Conservation (phyloP, 2,797 vertebrate species). For the Sebastes itinus region DNA sequence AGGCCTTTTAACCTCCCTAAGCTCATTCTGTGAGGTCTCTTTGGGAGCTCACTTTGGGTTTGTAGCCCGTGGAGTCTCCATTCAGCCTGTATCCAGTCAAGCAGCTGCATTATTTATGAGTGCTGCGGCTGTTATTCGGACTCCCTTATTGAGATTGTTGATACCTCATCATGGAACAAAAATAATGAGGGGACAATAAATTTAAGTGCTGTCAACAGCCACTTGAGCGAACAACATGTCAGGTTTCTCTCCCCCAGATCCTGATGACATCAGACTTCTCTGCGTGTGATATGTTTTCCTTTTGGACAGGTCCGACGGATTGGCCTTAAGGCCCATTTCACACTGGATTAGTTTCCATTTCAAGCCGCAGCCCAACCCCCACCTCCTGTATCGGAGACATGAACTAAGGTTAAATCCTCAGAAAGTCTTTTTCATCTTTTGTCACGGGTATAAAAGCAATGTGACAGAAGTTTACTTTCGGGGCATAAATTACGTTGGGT, state of each 20-base stretch:
- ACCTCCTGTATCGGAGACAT: constrained; percentile 40
- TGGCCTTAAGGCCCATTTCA: constrained; percentile 76
- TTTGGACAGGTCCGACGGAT: constrained; percentile 61
- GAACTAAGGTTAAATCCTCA: constrained; percentile 64
- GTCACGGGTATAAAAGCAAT: constrained; percentile 52
- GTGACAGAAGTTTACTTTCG: constrained; percentile 48
- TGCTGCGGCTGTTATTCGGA: constrained; percentile 62
- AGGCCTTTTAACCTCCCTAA: constrained; percentile 79
- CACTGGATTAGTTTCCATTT: constrained; percentile 79
- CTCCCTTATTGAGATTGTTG: constrained; percentile 73
- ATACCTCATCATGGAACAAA: constrained; percentile 77
- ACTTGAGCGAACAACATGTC: constrained; percentile 72
- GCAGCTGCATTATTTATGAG: constrained; percentile 85
- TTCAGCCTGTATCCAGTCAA: constrained; percentile 75
- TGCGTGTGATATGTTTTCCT: constrained; percentile 68
- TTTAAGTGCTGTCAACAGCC: constrained; percentile 75
- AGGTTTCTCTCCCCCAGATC: constrained; percentile 45
- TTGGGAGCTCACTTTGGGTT: constrained; percentile 75
- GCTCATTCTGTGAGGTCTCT: constrained; percentile 77
- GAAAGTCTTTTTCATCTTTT: constrained; percentile 61
- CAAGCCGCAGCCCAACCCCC: constrained; percentile 45
- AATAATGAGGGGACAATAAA: constrained; percentile 77
- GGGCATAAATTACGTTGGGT: constrained; percentile 32
- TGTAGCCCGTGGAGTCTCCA: constrained; percentile 69
- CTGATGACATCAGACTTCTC: constrained; percentile 59